Base-by-base conservation (phyloP, 1,140 invertebrate species). In the Dendroctonus ponderosae region DNA sequence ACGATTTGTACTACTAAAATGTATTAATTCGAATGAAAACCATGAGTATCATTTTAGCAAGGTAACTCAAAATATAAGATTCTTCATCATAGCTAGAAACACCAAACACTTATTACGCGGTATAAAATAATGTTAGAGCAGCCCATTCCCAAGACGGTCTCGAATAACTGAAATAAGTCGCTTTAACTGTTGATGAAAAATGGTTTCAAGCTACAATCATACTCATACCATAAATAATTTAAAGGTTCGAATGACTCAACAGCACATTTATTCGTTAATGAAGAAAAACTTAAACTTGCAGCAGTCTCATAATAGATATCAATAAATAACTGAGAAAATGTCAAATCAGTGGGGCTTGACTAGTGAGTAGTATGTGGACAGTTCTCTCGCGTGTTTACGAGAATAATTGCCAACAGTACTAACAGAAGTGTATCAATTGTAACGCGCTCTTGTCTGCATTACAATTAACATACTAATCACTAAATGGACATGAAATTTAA, bases 251-350 rank as follows among this genome's bases (percentile, higher is more conserved):
- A 64, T 53, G 8, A 38, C 41, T n/a, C 57, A 64, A 64, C 62
- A 62, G 61, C 44, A 62, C 15, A 52, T 62, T 52, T 64, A 64
- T 56, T 64, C 53, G 52, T 64, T 56, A 56, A 56, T 12, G 52
- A 64, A 64, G 62, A 44, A 57, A 66, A 66, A 59, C 49, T 5
- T 50, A 60, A 60, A 64, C 52, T 68, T 58, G 64, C 56, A 49
- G 56, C 67, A 69, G 67, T 69, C 67, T 69, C 62, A 69, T 69
- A 64, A 26, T 26, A 43, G 46, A 51, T 57, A 69, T 68, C 54
- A 60, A 69, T 69, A 69, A 69, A 69, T 69, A 69, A 69, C 54
- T 65, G 62, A 64, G 52, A 64, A 61, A 64, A 64, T 44, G 52
- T 56, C 52, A 64, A 64, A 62, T 56, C 7, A 8, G 5, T 0